Percentiles rank a stretch among this genome's conserved stretches.
Evolutionary conservation across 1,140 invertebrate genomes (phyloP).

Genomic region (Euschistus heros): DNA sequence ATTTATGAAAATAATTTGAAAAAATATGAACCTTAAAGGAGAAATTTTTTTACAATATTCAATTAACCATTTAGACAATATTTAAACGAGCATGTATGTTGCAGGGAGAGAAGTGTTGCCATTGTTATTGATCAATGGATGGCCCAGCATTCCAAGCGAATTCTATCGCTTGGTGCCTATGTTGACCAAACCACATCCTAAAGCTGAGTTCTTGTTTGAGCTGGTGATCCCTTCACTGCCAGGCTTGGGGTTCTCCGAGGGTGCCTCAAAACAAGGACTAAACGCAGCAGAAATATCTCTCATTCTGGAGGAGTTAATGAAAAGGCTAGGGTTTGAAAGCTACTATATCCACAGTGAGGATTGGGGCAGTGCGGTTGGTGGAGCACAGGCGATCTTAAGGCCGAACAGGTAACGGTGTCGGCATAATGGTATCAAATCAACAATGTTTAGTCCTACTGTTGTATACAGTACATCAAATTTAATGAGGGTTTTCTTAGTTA

Average conservation of each 20-base stretch:
- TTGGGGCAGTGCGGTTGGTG: not conserved
- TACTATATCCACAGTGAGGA: not conserved
- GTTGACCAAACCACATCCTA: conserved; percentile 45
- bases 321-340: not conserved
- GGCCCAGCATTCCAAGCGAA: conserved; percentile 80
- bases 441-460: too few species aligned
- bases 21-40: not conserved
- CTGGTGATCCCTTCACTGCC: conserved; percentile 68
- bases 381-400: not conserved
- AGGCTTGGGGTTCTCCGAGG: conserved; percentile 73
- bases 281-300: conserved; percentile 51
- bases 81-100: conserved; percentile 25
- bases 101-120: conserved; percentile 43
- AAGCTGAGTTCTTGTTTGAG: conserved; percentile 60
- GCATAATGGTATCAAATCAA: too few species aligned
- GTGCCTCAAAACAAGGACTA: conserved; percentile 48
- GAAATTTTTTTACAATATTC: not conserved
- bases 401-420: not conserved
- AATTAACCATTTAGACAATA: not conserved
- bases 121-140: conserved; percentile 68
- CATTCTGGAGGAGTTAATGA: conserved; percentile 74
- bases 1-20: not conserved
- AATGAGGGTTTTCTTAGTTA: too few species aligned
- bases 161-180: conserved; percentile 70
- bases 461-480: too few species aligned